Percentiles rank a stretch among this genome's conserved stretches.
phyloP scores from a whole-genome alignment of 2,113 vertebrate species.

The Petroica traversi region DNA sequence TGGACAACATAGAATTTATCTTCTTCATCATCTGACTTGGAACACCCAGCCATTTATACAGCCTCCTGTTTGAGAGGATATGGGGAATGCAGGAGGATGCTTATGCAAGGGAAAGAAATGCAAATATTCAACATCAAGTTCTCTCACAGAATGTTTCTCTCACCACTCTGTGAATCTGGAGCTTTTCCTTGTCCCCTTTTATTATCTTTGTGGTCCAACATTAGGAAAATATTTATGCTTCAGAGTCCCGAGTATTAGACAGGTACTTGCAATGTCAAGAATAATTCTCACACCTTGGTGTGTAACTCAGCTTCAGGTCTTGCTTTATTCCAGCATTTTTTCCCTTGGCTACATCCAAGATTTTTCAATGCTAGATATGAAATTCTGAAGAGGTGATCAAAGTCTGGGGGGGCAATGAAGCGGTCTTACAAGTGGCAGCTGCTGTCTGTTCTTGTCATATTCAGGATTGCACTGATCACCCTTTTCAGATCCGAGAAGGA shows the following conservation, averaged over 20 bases:
- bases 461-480: not conserved
- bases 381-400: not conserved
- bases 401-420: not conserved
- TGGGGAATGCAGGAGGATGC: not conserved
- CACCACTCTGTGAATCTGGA: not conserved
- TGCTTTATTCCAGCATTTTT: not conserved
- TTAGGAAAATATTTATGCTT: not conserved
- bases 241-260: not conserved
- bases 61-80: not conserved
- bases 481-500: not conserved
- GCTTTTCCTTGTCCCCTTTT: not conserved
- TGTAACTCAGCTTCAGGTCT: not conserved
- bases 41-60: not conserved
- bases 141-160: too few relatives aligned
- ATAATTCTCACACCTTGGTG: not conserved
- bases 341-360: not conserved
- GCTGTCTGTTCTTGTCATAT: not conserved
- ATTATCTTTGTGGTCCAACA: not conserved
- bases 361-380: not conserved
- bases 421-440: not conserved
- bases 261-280: not conserved
- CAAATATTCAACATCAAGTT: not conserved
- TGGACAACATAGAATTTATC: not conserved
- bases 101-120: not conserved
- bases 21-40: not conserved